Percentiles rank a stretch among this genome's conserved stretches.
Conservation (phyloP, 2,797 vertebrate species). For the Smutsia gigantea region DNA sequence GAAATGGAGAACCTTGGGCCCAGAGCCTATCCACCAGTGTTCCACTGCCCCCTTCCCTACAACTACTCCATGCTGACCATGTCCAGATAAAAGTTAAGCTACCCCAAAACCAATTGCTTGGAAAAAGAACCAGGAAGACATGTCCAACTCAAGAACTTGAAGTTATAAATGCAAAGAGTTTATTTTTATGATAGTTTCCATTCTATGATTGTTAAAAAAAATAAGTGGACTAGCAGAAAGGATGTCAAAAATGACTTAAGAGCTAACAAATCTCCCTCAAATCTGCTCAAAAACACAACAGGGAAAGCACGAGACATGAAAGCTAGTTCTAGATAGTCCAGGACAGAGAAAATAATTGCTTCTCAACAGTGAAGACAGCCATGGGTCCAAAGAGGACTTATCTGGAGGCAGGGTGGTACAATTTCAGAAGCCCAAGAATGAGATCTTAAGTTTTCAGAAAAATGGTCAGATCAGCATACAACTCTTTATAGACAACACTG, state of each 20-base stretch:
- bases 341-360: background rate
- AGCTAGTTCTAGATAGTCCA: background rate
- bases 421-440: background rate
- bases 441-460: background rate
- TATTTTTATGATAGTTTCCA: background rate
- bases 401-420: background rate
- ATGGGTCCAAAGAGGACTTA: background rate
- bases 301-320: background rate
- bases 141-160: background rate
- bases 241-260: background rate
- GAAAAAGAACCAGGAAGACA: background rate
- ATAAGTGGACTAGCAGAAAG: background rate
- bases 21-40: background rate
- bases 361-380: background rate
- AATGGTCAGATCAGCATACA: background rate
- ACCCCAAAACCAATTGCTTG: background rate
- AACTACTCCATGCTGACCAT: background rate
- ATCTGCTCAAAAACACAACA: background rate
- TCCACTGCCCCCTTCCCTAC: fast-evolving
- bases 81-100: background rate
- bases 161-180: background rate
- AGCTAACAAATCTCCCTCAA: background rate
- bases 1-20: background rate
- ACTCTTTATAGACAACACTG: background rate
- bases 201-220: background rate